Percentiles rank a stretch among this genome's conserved stretches.
These are phyloP conservation scores for Volucella bombylans DNA, from an alignment of 2,888 invertebrate species.

Conservation along the genomic window DNA sequence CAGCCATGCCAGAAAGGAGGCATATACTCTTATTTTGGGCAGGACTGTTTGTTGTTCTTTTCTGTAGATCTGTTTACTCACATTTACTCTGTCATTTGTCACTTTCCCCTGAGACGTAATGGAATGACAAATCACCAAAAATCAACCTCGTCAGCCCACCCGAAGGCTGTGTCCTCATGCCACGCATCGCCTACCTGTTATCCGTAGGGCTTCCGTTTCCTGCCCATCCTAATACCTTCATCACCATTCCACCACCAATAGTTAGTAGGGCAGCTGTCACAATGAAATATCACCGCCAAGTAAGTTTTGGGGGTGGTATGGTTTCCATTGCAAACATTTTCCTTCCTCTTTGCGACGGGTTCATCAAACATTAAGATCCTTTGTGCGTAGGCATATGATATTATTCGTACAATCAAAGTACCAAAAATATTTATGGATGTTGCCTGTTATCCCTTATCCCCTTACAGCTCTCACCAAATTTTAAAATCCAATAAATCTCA, in stretches of 20 bases:
- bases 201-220: conserved; percentile 25
- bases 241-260: background rate
- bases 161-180: conserved; percentile 26
- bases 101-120: conserved; percentile 24
- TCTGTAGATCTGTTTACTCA: conserved; percentile 26
- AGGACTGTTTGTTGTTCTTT: conserved; percentile 25
- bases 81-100: background rate
- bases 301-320: conserved; percentile 36
- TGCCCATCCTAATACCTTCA: conserved; percentile 2
- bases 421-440: conserved; percentile 24
- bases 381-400: conserved; percentile 30
- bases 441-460: background rate
- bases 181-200: conserved; percentile 36
- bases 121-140: conserved; percentile 56
- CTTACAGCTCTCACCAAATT: conserved; percentile 8
- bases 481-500: conserved; percentile 67
- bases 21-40: background rate
- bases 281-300: conserved; percentile 52
- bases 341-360: conserved; percentile 19
- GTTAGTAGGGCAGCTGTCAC: conserved; percentile 39
- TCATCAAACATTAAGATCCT: conserved; percentile 47
- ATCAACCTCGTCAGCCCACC: conserved; percentile 37
- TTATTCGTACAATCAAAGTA: conserved; percentile 27
- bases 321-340: conserved; percentile 5
- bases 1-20: conserved; percentile 13